Evolutionary conservation across 1,140 invertebrate species (phyloP).

Genomic region (Arion vulgaris): DNA sequence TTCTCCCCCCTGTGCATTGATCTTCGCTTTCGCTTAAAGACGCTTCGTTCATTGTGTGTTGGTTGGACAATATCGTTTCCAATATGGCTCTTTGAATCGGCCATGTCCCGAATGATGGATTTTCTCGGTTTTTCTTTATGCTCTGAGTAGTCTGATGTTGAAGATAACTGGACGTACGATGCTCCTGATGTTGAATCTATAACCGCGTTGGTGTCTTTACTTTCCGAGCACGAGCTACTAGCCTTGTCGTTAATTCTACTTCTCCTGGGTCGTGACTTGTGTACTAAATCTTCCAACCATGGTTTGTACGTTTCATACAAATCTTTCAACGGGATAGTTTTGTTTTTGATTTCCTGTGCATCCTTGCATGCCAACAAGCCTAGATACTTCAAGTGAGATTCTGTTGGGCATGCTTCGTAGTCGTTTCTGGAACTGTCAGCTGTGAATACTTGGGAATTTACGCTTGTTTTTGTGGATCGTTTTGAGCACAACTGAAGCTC

Average conservation of each 20-base stretch:
- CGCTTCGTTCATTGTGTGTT: neutral
- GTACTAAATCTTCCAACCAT: conserved; percentile 20
- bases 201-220: too few species aligned
- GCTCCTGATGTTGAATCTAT: neutral
- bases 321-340: neutral
- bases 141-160: neutral
- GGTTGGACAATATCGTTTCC: neutral
- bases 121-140: neutral
- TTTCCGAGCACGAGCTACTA: neutral
- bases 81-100: neutral
- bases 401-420: conserved; percentile 18
- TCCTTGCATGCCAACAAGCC: conserved; percentile 19
- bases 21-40: neutral
- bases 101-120: neutral
- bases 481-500: neutral
- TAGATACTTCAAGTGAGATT: conserved; percentile 15
- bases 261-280: neutral
- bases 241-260: neutral
- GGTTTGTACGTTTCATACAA: neutral
- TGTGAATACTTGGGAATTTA: neutral
- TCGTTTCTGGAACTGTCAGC: neutral
- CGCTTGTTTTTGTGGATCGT: neutral
- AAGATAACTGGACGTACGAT: neutral
- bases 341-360: conserved; percentile 4
- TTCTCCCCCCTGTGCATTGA: neutral